Evolutionary conservation across 2,113 vertebrate species (phyloP), one percentile per base, ranked within the genome.

Genomic region (Halichoeres trimaculatus): DNA sequence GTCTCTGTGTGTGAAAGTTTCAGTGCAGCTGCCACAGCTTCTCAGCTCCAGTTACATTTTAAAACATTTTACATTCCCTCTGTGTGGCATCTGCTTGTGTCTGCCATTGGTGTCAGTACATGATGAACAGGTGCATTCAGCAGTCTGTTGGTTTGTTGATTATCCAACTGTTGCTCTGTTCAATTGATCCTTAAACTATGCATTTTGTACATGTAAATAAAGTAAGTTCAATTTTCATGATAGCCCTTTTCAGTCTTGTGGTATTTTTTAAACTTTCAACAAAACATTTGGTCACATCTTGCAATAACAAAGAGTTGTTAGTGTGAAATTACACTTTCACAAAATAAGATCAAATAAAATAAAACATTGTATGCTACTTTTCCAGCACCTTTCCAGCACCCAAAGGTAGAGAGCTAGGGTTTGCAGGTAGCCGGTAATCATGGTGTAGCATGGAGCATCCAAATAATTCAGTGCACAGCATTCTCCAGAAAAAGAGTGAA

Each of bases 21-120:
- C 60, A 74, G 57, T 68, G 76, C 86, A 86, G 83, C 80, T 87
- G 85, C 64, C 77, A 38, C 57, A 45, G 53, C 72, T 71, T 73
- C 68, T 69, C 56, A 47, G 66, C 51, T 84, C 72, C 59, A 4
- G 71, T 57, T 82, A 69, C 36, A 68, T 71, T 52, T 71, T 19
- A 19, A 17, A 17, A 38, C 40, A 30, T 30, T 30, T 30, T 30
- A 30, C 30, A 30, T 19, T 72, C 52, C 13, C 45, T 63, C 63
- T 41, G 67, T 30, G 63, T 75, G 71, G 30, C 3, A 45, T 47
- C 54, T 60, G 69, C 80, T 81, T 38, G 66, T 69, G 76, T 78
- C 69, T 74, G 45, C 76, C 41, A 45, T 45, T 8, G 43, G 16
- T 45, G 17, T 45, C 43, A 17, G 43, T 19, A 17, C 17, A 4